Evolutionary conservation across 1,140 invertebrate species (phyloP).

Genomic region (Drosophila baimaii): DNA sequence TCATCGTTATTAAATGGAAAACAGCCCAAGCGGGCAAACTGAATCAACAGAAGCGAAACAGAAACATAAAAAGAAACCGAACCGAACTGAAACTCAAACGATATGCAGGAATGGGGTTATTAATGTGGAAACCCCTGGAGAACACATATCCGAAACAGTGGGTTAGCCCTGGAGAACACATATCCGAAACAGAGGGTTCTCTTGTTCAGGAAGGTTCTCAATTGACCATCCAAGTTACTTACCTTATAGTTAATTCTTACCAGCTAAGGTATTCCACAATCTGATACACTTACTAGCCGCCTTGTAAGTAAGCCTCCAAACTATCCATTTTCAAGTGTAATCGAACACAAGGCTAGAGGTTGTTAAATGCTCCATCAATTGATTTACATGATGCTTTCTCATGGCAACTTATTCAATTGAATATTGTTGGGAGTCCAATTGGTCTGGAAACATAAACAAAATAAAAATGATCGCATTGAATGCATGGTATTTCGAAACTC

Average conservation of each 20-base stretch:
- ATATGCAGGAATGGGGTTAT: conserved; percentile 7
- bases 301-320: neutral
- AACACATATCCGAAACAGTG: neutral
- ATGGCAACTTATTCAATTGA: neutral
- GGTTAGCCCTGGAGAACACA: neutral
- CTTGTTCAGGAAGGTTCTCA: neutral
- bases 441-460: neutral
- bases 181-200: neutral
- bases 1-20: conserved; percentile 70
- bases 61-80: conserved; percentile 5
- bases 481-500: neutral
- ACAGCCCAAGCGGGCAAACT: conserved; percentile 24
- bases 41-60: conserved; percentile 47
- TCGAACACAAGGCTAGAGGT: neutral
- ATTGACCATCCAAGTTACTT: neutral
- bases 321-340: neutral
- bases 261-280: neutral
- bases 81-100: conserved; percentile 2
- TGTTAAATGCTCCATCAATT: neutral
- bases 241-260: too few relatives aligned
- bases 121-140: conserved; percentile 7
- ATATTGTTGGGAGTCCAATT: neutral
- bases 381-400: conserved; percentile 2
- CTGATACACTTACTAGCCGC: neutral
- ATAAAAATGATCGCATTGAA: neutral